Conservation (phyloP, 2,113 vertebrate genomes). For the Dendropsophus ebraccatus region DNA sequence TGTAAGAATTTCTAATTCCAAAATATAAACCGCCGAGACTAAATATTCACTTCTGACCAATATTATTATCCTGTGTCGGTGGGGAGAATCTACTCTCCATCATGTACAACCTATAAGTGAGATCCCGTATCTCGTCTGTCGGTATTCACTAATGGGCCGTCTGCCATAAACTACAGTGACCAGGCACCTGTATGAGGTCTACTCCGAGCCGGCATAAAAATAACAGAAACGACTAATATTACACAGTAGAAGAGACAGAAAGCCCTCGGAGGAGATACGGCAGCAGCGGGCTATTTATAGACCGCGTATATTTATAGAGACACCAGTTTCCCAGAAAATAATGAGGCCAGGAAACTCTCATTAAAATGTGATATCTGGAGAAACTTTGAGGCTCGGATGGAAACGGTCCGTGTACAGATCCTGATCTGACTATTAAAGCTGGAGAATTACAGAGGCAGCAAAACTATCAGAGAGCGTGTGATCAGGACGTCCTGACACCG, state of each 20-base stretch:
- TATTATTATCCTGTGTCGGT: not conserved
- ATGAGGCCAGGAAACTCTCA: conserved; percentile 22
- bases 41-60: not conserved
- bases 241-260: not conserved
- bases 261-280: not conserved
- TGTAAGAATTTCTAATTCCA: not conserved
- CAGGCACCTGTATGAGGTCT: not conserved
- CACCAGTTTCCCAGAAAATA: conserved; percentile 19
- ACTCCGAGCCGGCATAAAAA: not conserved
- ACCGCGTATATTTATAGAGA: not conserved
- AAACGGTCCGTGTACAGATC: not conserved
- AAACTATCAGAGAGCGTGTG: not conserved
- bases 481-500: not conserved
- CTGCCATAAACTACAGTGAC: not conserved
- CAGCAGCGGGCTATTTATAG: not conserved
- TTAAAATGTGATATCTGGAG: conserved; percentile 27
- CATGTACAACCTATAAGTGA: not conserved
- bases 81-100: not conserved
- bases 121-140: not conserved
- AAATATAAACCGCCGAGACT: not conserved
- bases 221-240: not conserved
- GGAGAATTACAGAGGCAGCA: not conserved
- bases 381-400: not conserved
- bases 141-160: not conserved
- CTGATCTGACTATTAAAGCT: not conserved